Percentiles rank a stretch among this genome's conserved stretches.
phyloP scores from a whole-genome alignment of 92 coral and sea anemone species.

The Epizoanthus fatuus region DNA sequence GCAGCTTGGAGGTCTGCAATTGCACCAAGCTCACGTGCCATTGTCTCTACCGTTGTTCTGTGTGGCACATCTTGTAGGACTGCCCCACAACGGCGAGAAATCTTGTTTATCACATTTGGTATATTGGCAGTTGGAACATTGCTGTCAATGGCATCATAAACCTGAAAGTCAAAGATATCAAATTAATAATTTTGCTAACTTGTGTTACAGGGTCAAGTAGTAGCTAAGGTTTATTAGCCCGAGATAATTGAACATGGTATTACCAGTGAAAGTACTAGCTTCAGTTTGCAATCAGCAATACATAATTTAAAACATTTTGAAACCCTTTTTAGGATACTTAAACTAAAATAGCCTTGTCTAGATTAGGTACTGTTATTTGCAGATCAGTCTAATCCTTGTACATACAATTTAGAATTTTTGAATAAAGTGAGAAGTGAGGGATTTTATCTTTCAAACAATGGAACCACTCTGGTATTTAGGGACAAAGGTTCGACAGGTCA shows the following conservation, averaged over 20 bases:
- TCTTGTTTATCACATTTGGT: not conserved
- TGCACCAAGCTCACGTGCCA: not conserved
- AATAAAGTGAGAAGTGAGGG: not conserved
- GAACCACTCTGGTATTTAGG: not conserved
- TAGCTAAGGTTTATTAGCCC: not conserved
- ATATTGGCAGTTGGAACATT: conserved; percentile 9
- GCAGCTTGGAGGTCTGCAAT: conserved; percentile 24
- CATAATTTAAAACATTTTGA: too few relatives aligned
- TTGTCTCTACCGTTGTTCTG: not conserved
- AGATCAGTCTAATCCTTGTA: too few relatives aligned
- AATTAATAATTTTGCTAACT: not conserved
- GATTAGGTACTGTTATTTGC: not conserved
- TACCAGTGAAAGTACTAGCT: too few relatives aligned
- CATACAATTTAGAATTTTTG: too few relatives aligned
- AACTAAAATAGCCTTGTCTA: not conserved
- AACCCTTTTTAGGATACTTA: not conserved
- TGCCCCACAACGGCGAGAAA: not conserved
- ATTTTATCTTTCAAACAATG: not conserved
- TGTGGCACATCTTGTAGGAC: not conserved
- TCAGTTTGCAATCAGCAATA: too few relatives aligned
- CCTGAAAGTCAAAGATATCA: not conserved
- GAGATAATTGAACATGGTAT: not conserved
- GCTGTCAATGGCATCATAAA: conserved; percentile 23
- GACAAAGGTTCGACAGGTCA: not conserved
- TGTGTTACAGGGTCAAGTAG: not conserved